A percentile compares a stretch with the other conserved stretches of the same genome.
phyloP scores from a whole-genome alignment of 2,888 invertebrate species.

The Drosophila robusta region DNA sequence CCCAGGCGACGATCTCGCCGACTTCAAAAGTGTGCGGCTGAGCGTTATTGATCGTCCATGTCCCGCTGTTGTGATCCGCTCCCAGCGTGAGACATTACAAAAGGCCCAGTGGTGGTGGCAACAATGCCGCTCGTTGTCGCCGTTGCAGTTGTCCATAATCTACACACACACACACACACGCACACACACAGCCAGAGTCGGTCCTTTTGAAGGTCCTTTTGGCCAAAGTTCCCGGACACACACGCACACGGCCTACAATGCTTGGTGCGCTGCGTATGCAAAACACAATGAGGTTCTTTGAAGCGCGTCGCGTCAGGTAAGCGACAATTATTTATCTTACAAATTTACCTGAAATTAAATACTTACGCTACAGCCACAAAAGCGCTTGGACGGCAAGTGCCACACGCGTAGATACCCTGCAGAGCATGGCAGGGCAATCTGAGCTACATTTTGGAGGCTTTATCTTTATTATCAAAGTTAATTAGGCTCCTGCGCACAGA shows the following conservation, averaged over 20 bases:
- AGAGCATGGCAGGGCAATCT: not conserved
- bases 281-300: slow-evolving; percentile 79
- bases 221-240: slow-evolving; percentile 54
- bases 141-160: slow-evolving; percentile 59
- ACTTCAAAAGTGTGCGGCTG: slow-evolving; percentile 69
- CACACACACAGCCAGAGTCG: slow-evolving; percentile 33
- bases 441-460: not conserved
- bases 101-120: slow-evolving; percentile 45
- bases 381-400: not conserved
- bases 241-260: slow-evolving; percentile 20
- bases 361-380: slow-evolving; percentile 42
- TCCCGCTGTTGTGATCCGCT: slow-evolving; percentile 81
- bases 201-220: slow-evolving; percentile 69
- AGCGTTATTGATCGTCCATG: slow-evolving; percentile 74
- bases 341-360: slow-evolving; percentile 81
- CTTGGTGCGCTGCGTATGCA: slow-evolving; percentile 61
- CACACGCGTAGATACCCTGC: slow-evolving; percentile 36
- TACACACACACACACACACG: slow-evolving; percentile 43
- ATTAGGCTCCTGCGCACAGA: too few relatives aligned
- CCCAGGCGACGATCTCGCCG: slow-evolving; percentile 31
- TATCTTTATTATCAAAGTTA: too few relatives aligned
- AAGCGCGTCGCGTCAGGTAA: slow-evolving; percentile 74
- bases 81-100: slow-evolving; percentile 73
- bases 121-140: slow-evolving; percentile 70
- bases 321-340: slow-evolving; percentile 80